phyloP scores from a whole-genome alignment of 1,140 invertebrate species.

The Drosophila lowei region DNA sequence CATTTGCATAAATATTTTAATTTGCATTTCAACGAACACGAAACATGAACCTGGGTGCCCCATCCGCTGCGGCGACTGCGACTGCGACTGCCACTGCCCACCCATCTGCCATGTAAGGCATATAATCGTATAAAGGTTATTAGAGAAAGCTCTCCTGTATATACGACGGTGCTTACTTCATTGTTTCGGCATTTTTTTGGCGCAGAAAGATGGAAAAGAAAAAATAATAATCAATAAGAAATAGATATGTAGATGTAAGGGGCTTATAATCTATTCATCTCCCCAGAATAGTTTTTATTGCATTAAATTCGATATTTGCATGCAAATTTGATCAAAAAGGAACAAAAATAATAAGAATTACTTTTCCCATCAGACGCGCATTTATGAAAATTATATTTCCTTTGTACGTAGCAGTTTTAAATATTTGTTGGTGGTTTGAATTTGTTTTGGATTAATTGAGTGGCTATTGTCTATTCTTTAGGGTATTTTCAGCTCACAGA shows the following conservation, averaged over 20 bases:
- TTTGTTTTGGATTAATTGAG: constrained; percentile 3
- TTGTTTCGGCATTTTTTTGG: constrained; percentile 24
- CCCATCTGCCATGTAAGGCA: constrained; percentile 22
- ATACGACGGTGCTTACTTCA: not conserved
- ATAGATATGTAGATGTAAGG: not conserved
- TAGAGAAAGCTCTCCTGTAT: constrained; percentile 4
- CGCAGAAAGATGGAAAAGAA: constrained; percentile 13
- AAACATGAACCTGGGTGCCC: constrained; percentile 32
- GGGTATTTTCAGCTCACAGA: no score
- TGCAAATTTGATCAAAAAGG: constrained; percentile 14
- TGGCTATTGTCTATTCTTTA: not conserved
- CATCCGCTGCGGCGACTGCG: no score
- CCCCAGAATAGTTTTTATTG: not conserved
- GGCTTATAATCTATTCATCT: not conserved
- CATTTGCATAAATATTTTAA: constrained; percentile 81
- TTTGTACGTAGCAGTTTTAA: no score
- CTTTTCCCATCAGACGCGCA: constrained; percentile 8
- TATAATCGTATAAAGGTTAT: constrained; percentile 9
- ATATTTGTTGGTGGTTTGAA: not conserved
- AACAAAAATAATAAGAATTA: not conserved
- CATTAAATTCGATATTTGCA: constrained; percentile 23
- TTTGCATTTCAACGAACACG: constrained; percentile 77
- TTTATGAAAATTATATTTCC: not conserved
- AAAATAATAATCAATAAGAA: constrained; percentile 24
- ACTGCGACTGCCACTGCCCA: constrained; percentile 2